Evolutionary conservation across 2,888 invertebrate genomes (phyloP).

Genomic region (Caenorhabditis parvicauda): DNA sequence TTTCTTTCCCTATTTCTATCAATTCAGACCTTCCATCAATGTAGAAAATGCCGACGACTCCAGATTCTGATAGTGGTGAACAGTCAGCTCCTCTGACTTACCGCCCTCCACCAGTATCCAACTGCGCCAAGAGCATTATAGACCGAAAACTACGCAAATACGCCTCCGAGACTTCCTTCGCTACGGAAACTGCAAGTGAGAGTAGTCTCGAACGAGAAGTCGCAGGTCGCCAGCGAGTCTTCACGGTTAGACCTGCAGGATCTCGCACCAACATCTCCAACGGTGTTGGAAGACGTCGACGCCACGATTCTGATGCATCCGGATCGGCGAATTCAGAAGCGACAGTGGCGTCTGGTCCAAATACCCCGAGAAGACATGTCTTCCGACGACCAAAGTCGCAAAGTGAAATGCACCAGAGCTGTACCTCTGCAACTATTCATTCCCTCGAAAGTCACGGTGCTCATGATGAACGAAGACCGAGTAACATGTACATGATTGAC

Average conservation of each 20-base stretch:
- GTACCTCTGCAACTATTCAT: constrained; percentile 58
- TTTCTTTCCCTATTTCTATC: background rate
- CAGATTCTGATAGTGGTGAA: constrained; percentile 33
- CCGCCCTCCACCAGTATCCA: constrained; percentile 33
- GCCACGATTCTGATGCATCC: constrained; percentile 56
- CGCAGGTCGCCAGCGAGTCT: constrained; percentile 36
- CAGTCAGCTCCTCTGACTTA: constrained; percentile 37
- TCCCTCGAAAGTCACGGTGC: constrained; percentile 41
- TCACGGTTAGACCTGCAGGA: constrained; percentile 49
- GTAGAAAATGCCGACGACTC: constrained; percentile 13
- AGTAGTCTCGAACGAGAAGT: constrained; percentile 35
- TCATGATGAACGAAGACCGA: constrained; percentile 35
- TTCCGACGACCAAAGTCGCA: constrained; percentile 54
- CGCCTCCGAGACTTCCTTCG: constrained; percentile 57
- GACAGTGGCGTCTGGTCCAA: constrained; percentile 53
- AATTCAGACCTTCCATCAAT: background rate
- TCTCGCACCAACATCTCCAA: constrained; percentile 19
- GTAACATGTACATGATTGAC: constrained; percentile 59
- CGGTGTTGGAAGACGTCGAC: constrained; percentile 17
- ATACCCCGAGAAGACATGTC: constrained; percentile 41
- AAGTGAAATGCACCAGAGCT: constrained; percentile 51
- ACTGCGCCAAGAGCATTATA: constrained; percentile 47
- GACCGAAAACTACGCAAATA: constrained; percentile 54
- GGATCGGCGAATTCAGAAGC: constrained; percentile 50
- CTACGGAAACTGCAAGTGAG: constrained; percentile 44